Conservation (phyloP, 2,797 vertebrate genomes). For the Anguilla pacifica region DNA sequence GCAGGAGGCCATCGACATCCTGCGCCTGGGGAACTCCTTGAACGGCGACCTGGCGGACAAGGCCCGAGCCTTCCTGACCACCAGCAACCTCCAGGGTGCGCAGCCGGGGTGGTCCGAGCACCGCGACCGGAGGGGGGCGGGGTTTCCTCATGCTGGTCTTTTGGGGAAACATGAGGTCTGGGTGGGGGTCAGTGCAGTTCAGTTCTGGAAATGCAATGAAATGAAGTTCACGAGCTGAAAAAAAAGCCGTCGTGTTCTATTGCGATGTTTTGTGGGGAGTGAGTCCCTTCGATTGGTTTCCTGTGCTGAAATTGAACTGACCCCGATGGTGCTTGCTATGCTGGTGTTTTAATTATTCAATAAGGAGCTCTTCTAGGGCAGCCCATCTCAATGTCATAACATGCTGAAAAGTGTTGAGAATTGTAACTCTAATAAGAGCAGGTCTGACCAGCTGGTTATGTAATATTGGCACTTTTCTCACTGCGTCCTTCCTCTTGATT, state of each 20-base stretch:
- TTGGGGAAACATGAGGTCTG: background rate
- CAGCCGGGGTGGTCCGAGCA: background rate
- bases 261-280: background rate
- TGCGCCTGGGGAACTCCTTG: slow-evolving; percentile 94
- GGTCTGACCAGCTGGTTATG: background rate
- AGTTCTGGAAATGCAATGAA: background rate
- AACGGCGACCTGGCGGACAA: slow-evolving; percentile 98
- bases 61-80: slow-evolving; percentile 95
- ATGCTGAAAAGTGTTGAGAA: background rate
- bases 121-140: background rate
- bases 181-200: background rate
- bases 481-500: background rate
- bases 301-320: background rate
- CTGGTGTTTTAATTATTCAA: background rate
- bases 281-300: background rate
- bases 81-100: slow-evolving; percentile 94
- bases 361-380: background rate
- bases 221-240: background rate
- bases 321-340: background rate
- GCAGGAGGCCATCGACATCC: slow-evolving; percentile 97
- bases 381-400: background rate
- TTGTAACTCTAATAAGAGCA: background rate
- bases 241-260: background rate
- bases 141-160: background rate
- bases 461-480: background rate